phyloP scores from a whole-genome alignment of 2,797 vertebrate genomes.

The Sebastes alutus region DNA sequence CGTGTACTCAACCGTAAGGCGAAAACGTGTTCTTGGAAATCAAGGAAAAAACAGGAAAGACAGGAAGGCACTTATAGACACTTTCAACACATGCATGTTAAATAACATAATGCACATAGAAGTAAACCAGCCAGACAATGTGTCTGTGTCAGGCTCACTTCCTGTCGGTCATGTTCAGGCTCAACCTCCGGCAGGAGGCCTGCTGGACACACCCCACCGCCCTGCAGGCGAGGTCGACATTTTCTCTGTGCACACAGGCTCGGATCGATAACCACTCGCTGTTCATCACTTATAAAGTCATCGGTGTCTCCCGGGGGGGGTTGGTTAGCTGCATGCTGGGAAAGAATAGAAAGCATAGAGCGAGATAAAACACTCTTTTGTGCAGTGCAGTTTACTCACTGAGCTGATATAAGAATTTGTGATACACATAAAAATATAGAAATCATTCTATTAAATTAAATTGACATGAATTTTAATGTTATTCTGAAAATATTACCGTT shows the following conservation, averaged over 20 bases:
- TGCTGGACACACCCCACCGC: conserved; percentile 30
- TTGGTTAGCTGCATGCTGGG: conserved; percentile 12
- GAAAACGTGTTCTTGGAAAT: too few relatives aligned
- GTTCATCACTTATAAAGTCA: conserved; percentile 46
- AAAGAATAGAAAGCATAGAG: neutral
- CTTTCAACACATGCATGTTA: neutral
- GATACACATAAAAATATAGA: neutral
- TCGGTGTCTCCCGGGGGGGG: conserved; percentile 24
- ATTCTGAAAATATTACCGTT: neutral
- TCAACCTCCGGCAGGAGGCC: neutral
- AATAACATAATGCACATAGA: neutral
- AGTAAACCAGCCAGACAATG: neutral
- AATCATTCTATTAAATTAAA: neutral
- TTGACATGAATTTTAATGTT: neutral
- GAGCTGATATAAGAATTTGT: neutral
- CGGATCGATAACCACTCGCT: conserved; percentile 56
- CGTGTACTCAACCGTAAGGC: too few relatives aligned
- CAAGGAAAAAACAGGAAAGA: too few relatives aligned
- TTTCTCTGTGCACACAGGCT: conserved; percentile 18
- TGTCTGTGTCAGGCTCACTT: neutral
- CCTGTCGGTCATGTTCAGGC: neutral
- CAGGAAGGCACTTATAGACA: too few relatives aligned
- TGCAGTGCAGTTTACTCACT: neutral
- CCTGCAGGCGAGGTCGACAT: conserved; percentile 24
- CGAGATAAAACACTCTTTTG: neutral